A percentile compares a stretch with the other conserved stretches of the same genome.
Evolutionary conservation across 2,113 vertebrate genomes (phyloP).

Genomic region (Alaudala cheleensis): DNA sequence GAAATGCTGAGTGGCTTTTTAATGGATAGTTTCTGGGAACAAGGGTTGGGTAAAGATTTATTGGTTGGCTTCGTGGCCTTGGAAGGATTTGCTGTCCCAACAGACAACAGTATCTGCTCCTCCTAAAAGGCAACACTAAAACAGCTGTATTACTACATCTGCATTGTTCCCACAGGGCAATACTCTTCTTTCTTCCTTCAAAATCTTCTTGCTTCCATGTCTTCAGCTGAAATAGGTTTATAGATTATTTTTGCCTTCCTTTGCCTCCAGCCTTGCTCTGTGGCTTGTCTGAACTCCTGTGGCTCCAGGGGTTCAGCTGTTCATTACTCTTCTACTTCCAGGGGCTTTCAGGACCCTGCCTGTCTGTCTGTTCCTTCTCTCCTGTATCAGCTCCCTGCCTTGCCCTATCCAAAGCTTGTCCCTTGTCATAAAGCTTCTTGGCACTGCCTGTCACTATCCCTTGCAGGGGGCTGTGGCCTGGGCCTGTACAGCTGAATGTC

Average conservation of each 20-base stretch:
- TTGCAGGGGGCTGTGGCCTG: background rate
- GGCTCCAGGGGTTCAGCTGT: accelerated
- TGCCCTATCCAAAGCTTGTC: background rate
- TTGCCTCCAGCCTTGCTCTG: background rate
- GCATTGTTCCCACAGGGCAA: accelerated
- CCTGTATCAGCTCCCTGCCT: background rate
- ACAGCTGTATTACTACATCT: background rate
- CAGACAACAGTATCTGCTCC: background rate
- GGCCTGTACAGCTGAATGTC: background rate
- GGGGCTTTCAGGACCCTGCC: background rate
- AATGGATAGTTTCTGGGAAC: background rate
- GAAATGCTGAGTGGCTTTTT: background rate
- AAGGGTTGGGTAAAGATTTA: background rate
- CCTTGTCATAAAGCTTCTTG: background rate
- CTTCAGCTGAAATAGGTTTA: background rate
- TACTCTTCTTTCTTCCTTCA: background rate
- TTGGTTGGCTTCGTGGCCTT: background rate
- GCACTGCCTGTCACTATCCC: background rate
- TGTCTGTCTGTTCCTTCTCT: background rate
- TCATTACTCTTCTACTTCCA: background rate
- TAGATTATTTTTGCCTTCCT: background rate
- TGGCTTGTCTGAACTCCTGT: background rate
- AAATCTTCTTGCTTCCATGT: background rate
- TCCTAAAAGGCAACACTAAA: background rate
- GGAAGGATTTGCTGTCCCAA: background rate